Evolutionary conservation across 2,888 invertebrate genomes (phyloP).

Genomic region (Pherbina coryleti): DNA sequence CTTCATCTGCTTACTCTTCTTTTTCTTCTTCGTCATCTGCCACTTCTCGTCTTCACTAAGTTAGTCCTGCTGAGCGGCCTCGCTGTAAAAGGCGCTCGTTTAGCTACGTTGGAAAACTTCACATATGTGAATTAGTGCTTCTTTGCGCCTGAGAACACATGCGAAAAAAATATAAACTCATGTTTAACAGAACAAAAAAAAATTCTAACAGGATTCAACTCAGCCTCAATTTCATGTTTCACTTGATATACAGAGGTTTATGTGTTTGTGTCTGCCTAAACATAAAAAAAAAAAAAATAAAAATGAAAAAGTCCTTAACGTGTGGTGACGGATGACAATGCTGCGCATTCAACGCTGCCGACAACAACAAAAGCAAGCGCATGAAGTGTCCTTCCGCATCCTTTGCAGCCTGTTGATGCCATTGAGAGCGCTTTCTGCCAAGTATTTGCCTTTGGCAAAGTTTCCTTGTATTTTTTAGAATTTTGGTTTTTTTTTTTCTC

Average conservation of each 20-base stretch:
- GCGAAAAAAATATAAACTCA: background rate
- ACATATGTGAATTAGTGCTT: slow-evolving; percentile 19
- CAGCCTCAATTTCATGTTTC: slow-evolving; percentile 9
- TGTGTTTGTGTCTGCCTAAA: background rate
- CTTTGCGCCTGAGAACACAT: slow-evolving; percentile 20
- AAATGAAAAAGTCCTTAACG: background rate
- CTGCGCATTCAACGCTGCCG: background rate
- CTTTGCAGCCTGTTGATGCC: slow-evolving; percentile 48
- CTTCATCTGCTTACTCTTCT: background rate
- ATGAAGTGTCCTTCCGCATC: slow-evolving; percentile 39
- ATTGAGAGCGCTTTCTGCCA: slow-evolving; percentile 28
- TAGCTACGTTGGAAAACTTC: background rate
- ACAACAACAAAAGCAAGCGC: slow-evolving; percentile 15
- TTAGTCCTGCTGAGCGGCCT: background rate
- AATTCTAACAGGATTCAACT: background rate
- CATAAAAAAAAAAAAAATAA: background rate
- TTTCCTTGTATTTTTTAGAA: background rate
- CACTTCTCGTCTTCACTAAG: background rate
- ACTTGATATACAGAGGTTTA: background rate
- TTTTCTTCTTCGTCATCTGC: background rate
- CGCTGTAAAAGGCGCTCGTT: slow-evolving; percentile 17
- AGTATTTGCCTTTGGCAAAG: slow-evolving; percentile 38
- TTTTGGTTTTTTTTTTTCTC: background rate
- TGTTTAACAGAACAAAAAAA: background rate
- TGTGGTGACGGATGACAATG: slow-evolving; percentile 27